Evolutionary conservation across 2,113 vertebrate species (phyloP).

Genomic region (Platysteira castanea): DNA sequence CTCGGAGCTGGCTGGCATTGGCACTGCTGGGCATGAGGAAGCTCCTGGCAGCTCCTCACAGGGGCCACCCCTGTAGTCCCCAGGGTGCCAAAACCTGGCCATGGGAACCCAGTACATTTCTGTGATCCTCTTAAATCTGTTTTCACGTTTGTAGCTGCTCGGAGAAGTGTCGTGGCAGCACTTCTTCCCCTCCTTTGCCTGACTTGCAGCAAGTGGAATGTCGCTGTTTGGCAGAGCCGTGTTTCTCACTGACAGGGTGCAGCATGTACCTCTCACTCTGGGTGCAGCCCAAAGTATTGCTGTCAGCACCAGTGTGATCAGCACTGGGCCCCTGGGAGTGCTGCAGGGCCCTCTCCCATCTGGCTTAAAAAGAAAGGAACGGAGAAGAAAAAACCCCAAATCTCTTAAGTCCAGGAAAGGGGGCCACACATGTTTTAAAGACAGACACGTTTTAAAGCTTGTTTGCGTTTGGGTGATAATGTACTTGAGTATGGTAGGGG

Average conservation of each 20-base stretch:
- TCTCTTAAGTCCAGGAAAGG: not conserved
- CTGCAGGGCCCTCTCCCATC: not conserved
- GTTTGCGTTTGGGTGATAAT: constrained; percentile 57
- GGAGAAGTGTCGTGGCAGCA: not conserved
- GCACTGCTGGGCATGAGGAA: not conserved
- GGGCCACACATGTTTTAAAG: constrained; percentile 43
- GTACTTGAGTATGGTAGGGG: constrained; percentile 43
- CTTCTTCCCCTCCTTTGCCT: not conserved
- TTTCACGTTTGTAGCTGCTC: not conserved
- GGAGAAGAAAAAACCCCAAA: not conserved
- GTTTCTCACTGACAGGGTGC: not conserved
- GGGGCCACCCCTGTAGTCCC: not conserved
- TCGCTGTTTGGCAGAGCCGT: not conserved
- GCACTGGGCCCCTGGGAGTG: not conserved
- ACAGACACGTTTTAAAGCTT: constrained; percentile 50
- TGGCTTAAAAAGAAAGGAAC: not conserved
- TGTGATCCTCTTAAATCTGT: not conserved
- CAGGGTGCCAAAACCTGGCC: not conserved
- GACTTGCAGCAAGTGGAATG: not conserved
- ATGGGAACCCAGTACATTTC: accelerated
- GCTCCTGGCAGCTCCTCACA: not conserved
- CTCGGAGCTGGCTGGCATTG: not conserved
- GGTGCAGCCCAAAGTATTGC: not conserved
- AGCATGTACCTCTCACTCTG: not conserved
- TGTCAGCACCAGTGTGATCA: not conserved